Percentiles rank a stretch among this genome's conserved stretches.
Conservation (phyloP, 2,113 vertebrate species). For the Fulmarus glacialis region DNA sequence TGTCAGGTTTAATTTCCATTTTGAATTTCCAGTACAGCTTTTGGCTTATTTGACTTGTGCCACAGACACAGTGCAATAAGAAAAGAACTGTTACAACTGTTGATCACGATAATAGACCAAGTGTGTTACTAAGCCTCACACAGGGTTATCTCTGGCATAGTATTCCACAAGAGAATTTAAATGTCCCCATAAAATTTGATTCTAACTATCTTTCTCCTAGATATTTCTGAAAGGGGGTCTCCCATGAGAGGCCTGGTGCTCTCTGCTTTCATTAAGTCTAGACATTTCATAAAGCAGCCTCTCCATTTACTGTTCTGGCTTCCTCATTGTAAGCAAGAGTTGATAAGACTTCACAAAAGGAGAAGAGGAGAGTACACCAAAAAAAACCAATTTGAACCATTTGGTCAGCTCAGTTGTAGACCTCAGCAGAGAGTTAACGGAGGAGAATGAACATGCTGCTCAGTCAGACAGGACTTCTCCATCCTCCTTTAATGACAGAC, state of each 20-base stretch:
- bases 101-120: background rate
- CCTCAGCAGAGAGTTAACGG: slow-evolving; percentile 36
- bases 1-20: background rate
- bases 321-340: background rate
- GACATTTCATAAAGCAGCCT: slow-evolving; percentile 12
- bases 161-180: slow-evolving; percentile 10
- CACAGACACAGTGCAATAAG: background rate
- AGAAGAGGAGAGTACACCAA: background rate
- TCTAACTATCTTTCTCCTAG: slow-evolving; percentile 22
- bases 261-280: slow-evolving; percentile 38
- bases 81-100: background rate
- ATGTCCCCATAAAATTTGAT: slow-evolving; percentile 43
- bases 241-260: background rate
- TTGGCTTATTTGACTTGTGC: background rate
- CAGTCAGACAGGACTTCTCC: slow-evolving; percentile 43
- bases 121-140: background rate
- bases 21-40: background rate
- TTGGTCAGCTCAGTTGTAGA: slow-evolving; percentile 11
- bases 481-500: slow-evolving; percentile 35
- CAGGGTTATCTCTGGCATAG: background rate
- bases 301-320: background rate
- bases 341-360: background rate
- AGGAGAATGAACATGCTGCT: slow-evolving; percentile 28
- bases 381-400: background rate
- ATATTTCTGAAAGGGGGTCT: slow-evolving; percentile 3